Evolutionary conservation across 2,888 invertebrate genomes (phyloP).

Genomic region (Hydriomena furcata): DNA sequence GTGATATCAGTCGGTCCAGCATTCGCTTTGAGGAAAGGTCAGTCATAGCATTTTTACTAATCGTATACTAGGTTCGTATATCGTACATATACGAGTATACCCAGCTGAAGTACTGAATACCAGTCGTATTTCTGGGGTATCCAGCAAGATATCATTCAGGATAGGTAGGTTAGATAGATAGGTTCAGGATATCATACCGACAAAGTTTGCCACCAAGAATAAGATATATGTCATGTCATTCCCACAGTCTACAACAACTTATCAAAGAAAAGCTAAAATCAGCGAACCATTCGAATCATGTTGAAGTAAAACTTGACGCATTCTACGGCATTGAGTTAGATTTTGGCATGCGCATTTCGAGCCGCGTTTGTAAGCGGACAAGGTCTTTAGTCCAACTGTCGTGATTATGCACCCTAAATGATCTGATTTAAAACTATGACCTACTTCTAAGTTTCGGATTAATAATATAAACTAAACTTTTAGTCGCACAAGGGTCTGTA

Average conservation of each 20-base stretch:
- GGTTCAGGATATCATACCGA: conserved; percentile 41
- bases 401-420: background rate
- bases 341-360: conserved; percentile 63
- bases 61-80: background rate
- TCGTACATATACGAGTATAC: background rate
- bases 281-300: conserved; percentile 53
- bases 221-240: background rate
- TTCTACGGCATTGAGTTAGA: conserved; percentile 48
- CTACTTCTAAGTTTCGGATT: background rate
- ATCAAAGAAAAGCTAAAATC: conserved; percentile 49
- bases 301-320: conserved; percentile 57
- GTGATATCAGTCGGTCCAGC: conserved; percentile 92
- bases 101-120: background rate
- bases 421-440: background rate
- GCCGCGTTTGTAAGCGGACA: conserved; percentile 38
- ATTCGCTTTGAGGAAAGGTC: conserved; percentile 91
- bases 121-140: conserved; percentile 1
- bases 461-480: background rate
- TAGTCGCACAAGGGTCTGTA: too few relatives aligned
- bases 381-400: conserved; percentile 41
- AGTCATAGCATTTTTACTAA: conserved; percentile 36
- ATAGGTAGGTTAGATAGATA: too few relatives aligned
- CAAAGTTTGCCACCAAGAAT: conserved; percentile 24
- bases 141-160: background rate
- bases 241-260: conserved; percentile 58